Base-by-base conservation (phyloP, 2,113 vertebrate species). In the Sebastes fasciatus region DNA sequence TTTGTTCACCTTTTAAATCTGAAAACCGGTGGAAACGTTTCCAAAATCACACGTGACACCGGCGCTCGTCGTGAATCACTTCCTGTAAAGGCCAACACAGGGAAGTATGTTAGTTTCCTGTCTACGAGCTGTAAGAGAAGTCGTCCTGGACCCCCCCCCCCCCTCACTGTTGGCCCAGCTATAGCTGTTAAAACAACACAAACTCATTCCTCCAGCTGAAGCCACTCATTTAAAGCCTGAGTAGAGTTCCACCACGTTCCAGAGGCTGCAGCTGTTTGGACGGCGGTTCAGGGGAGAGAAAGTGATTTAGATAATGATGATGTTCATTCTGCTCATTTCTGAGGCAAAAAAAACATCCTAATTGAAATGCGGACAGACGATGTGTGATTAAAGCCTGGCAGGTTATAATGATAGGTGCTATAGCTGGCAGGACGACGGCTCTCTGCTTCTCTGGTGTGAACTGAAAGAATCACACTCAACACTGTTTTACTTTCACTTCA, bases 221-320 rank as follows among this genome's bases (percentile, higher is more conserved):
- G 79, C 89, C 79, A 65, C 88, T 87, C 61, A 88, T 90, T 89
- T 89, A 80, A 89, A 88, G 63, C 79, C 65, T 79, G 84, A 90
- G 75, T 80, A 46, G 34, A 62, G 60, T 65, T 84, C 80, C 81
- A 76, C 66, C 89, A 79, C 85, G 86, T 79, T 88, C 42, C 86
- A 88, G 86, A 90, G 88, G 83, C 83, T 86, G 86, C 75, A 78
- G 85, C 88, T 89, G 88, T 90, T 89, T 81, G 74, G 80, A 86
- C 72, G 84, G 89, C 17, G 88, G 91, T 87, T 9, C 34, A 66
- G 46, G 80, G 77, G 74, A 85, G 87, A 86, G 88, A 88, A 84
- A 88, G 87, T 92, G 90, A 91, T 92, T 91, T 91, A 91, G 83
- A 91, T 91, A 87, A 92, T 91, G 82, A 91, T 84, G 78, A 89